phyloP scores from a whole-genome alignment of 2,888 invertebrate species.

The Eilema depressum region DNA sequence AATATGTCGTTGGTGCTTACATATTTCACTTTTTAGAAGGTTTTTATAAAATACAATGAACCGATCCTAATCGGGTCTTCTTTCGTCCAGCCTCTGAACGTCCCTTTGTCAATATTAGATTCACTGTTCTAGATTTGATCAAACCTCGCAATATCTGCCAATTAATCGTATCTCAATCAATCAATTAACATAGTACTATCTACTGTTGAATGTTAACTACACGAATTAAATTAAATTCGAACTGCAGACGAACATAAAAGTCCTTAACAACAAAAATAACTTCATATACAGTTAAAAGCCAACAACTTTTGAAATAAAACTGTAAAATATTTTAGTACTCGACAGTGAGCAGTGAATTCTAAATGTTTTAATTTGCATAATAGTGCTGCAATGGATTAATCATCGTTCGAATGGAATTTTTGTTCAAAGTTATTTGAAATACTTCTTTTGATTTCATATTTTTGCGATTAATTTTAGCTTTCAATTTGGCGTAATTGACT shows the following conservation, averaged over 20 bases:
- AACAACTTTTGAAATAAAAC: constrained; percentile 24
- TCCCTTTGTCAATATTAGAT: too few species aligned
- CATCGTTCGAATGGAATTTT: constrained; percentile 34
- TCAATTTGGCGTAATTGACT: background rate
- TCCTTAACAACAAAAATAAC: background rate
- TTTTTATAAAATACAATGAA: too few species aligned
- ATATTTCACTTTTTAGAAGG: too few species aligned
- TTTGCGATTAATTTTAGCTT: background rate
- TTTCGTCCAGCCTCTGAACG: too few species aligned
- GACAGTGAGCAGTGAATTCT: constrained; percentile 31
- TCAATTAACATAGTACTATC: background rate
- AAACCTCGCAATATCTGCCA: background rate
- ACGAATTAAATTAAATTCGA: background rate
- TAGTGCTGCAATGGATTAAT: constrained; percentile 37
- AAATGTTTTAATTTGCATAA: constrained; percentile 47
- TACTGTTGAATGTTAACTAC: background rate
- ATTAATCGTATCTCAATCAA: too few species aligned
- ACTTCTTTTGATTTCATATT: constrained; percentile 21
- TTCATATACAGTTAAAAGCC: constrained; percentile 16
- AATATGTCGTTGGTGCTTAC: too few species aligned
- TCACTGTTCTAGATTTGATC: background rate
- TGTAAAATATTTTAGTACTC: constrained; percentile 33
- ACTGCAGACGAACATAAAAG: background rate
- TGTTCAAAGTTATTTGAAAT: constrained; percentile 28
- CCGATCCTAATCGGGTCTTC: too few species aligned